Evolutionary conservation across 2,797 vertebrate genomes (phyloP).

Genomic region (Peromyscus attwateri): DNA sequence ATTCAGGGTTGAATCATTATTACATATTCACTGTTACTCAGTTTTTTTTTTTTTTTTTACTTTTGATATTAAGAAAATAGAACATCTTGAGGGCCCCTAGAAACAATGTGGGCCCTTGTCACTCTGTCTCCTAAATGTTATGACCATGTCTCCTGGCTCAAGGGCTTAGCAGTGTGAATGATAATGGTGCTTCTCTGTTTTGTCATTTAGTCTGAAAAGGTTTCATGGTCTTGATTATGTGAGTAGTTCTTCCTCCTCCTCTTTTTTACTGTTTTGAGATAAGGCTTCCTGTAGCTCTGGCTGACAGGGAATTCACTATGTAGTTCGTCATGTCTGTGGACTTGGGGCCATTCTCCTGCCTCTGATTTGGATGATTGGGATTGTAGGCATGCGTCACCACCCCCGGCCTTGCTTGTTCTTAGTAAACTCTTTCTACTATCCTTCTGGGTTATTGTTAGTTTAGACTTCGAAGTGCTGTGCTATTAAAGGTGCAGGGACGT

Average conservation of each 20-base stretch:
- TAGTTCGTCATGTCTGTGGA: background rate
- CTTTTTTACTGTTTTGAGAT: background rate
- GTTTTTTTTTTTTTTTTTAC: background rate
- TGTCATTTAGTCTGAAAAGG: background rate
- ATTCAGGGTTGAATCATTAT: background rate
- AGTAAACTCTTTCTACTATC: background rate
- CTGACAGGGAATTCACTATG: background rate
- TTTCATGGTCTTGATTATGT: background rate
- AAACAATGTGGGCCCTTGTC: background rate
- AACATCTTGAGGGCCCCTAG: background rate
- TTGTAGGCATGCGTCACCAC: background rate
- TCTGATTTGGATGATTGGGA: background rate
- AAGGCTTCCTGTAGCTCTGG: background rate
- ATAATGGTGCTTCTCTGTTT: background rate
- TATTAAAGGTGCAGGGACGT: background rate
- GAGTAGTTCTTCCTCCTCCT: background rate
- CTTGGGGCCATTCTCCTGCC: background rate
- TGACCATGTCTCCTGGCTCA: background rate
- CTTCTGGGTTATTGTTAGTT: background rate
- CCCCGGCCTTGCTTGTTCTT: background rate
- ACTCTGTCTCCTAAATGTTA: background rate
- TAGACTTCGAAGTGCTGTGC: background rate
- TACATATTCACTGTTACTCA: background rate
- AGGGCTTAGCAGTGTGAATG: background rate
- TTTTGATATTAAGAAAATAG: conserved; percentile 48